These are phyloP conservation scores for Hirtodrosophila duncani DNA, from an alignment of 2,888 invertebrate species.

Conservation along the genomic window DNA sequence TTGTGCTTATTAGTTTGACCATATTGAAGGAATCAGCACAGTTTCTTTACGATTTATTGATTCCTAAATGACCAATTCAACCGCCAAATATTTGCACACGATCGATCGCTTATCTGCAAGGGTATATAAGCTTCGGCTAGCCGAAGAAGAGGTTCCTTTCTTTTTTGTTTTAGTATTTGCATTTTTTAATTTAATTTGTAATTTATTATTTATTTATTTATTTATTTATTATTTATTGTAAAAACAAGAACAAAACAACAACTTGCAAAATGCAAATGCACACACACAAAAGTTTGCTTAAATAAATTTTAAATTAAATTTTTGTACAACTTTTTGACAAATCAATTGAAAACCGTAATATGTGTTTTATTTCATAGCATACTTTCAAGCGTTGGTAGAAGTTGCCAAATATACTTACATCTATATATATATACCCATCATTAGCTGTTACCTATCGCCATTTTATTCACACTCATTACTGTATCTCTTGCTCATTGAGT, in stretches of 20 bases:
- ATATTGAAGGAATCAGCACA: too few relatives aligned
- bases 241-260: conserved; percentile 40
- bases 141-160: too few relatives aligned
- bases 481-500: background rate
- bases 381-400: conserved; percentile 56
- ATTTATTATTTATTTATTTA: conserved; percentile 69
- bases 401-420: conserved; percentile 2
- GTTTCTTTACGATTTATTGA: too few relatives aligned
- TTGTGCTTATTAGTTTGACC: too few relatives aligned
- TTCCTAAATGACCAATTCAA: too few relatives aligned
- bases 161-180: conserved; percentile 42
- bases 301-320: conserved; percentile 67
- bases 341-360: conserved; percentile 49
- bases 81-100: too few relatives aligned
- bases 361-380: conserved; percentile 57
- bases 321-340: conserved; percentile 63
- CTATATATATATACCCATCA: background rate
- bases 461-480: conserved; percentile 7
- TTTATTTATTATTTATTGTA: conserved; percentile 70
- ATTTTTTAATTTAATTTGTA: conserved; percentile 67
- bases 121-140: too few relatives aligned
- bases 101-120: too few relatives aligned
- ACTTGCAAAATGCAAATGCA: conserved; percentile 41
- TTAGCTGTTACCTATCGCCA: background rate
- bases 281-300: conserved; percentile 55